Conservation (phyloP, 2,888 invertebrate species). For the Sclerodermus sp. region DNA sequence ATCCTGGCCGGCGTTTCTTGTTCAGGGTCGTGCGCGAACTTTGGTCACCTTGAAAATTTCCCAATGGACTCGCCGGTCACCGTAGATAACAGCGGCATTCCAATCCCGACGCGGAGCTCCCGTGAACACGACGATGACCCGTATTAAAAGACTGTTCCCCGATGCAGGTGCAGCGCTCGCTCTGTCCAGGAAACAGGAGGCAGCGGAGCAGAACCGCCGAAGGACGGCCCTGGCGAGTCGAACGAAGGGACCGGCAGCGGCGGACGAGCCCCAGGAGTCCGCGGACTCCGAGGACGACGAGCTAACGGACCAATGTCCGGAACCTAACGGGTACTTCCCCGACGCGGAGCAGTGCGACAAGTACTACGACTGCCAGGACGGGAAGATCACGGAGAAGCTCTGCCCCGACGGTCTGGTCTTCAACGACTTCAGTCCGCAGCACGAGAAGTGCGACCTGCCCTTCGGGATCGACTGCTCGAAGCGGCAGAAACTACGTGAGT, state of each 20-base stretch:
- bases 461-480: constrained; percentile 83
- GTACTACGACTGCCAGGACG: constrained; percentile 79
- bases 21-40: constrained; percentile 34
- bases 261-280: constrained; percentile 23
- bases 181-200: constrained; percentile 49
- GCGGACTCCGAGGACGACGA: constrained; percentile 59
- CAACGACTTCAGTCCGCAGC: constrained; percentile 78
- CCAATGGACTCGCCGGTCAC: too few relatives aligned
- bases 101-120: too few relatives aligned
- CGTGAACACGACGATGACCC: too few relatives aligned
- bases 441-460: constrained; percentile 86
- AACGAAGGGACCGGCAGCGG: constrained; percentile 22
- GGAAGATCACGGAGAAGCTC: constrained; percentile 73
- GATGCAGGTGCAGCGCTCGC: constrained; percentile 40
- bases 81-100: too few relatives aligned
- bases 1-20: constrained; percentile 27
- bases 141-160: too few relatives aligned
- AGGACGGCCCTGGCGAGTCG: constrained; percentile 27
- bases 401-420: constrained; percentile 90
- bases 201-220: constrained; percentile 49
- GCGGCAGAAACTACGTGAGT: constrained; percentile 79
- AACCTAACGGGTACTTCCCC: constrained; percentile 80
- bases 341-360: constrained; percentile 87
- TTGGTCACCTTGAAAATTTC: constrained; percentile 45
- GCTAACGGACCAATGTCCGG: constrained; percentile 74